A percentile compares a stretch with the other conserved stretches of the same genome.
phyloP scores from a whole-genome alignment of 2,888 invertebrate species.

The Pardosa pseudoannulata region DNA sequence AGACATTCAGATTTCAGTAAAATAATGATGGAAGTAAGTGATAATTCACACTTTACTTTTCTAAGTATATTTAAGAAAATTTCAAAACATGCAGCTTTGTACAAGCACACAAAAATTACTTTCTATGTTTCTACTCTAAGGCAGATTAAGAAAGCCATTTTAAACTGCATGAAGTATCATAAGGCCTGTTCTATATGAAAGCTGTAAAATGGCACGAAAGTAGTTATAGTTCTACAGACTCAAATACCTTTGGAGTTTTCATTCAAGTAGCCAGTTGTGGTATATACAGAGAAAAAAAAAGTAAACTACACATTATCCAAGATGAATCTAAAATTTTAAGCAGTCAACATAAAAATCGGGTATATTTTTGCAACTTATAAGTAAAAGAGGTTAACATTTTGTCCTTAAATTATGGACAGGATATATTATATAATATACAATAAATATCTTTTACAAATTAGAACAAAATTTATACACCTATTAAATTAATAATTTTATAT shows the following conservation, averaged over 20 bases:
- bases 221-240: neutral
- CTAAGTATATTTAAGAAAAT: neutral
- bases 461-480: too few relatives aligned
- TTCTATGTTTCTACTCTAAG: neutral
- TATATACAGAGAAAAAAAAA: neutral
- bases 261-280: neutral
- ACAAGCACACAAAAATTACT: neutral
- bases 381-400: too few relatives aligned
- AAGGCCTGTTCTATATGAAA: neutral
- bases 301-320: neutral
- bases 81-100: neutral
- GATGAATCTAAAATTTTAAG: too few relatives aligned
- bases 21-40: too few relatives aligned
- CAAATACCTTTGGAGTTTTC: neutral
- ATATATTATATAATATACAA: too few relatives aligned
- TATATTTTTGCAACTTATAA: too few relatives aligned
- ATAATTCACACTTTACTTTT: too few relatives aligned
- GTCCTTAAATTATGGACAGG: too few relatives aligned
- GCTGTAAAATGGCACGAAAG: neutral
- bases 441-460: too few relatives aligned
- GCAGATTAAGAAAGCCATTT: neutral
- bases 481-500: too few relatives aligned
- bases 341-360: too few relatives aligned
- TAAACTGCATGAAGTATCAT: neutral
- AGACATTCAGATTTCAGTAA: too few relatives aligned